Evolutionary conservation across 2,113 vertebrate genomes (phyloP).

Genomic region (Notiomystis cincta): DNA sequence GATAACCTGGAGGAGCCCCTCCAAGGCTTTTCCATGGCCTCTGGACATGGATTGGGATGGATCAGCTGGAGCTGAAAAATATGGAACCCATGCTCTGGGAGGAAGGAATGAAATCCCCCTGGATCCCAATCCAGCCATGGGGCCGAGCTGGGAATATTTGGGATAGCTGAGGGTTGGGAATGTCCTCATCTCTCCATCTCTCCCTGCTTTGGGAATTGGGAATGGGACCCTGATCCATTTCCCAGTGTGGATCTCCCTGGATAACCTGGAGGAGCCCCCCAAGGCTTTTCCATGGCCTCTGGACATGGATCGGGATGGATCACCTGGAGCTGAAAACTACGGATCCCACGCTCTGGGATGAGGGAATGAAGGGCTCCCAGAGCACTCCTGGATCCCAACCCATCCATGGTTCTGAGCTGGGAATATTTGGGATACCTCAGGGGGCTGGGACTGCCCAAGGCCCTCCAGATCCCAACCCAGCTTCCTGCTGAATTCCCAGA

Average conservation of each 20-base stretch:
- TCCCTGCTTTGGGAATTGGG: neutral
- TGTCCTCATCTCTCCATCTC: neutral
- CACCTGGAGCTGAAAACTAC: neutral
- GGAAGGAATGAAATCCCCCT: neutral
- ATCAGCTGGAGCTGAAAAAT: neutral
- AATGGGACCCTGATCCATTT: neutral
- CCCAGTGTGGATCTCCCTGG: neutral
- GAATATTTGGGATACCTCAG: neutral
- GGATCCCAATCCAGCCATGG: neutral
- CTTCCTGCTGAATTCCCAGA: neutral
- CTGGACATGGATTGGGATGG: neutral
- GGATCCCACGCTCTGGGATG: neutral
- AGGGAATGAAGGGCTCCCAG: neutral
- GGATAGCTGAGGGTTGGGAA: neutral
- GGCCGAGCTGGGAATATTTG: neutral
- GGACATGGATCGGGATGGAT: neutral
- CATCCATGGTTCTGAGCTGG: accelerated
- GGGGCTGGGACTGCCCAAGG: accelerated
- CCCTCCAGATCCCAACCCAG: accelerated
- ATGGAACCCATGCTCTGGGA: accelerated
- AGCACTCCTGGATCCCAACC: neutral
- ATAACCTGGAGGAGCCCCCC: too few relatives aligned
- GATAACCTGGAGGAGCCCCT: neutral
- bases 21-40: accelerated
- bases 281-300: too few relatives aligned